Conservation (phyloP, 2,113 vertebrate species). For the Centrocercus urophasianus region DNA sequence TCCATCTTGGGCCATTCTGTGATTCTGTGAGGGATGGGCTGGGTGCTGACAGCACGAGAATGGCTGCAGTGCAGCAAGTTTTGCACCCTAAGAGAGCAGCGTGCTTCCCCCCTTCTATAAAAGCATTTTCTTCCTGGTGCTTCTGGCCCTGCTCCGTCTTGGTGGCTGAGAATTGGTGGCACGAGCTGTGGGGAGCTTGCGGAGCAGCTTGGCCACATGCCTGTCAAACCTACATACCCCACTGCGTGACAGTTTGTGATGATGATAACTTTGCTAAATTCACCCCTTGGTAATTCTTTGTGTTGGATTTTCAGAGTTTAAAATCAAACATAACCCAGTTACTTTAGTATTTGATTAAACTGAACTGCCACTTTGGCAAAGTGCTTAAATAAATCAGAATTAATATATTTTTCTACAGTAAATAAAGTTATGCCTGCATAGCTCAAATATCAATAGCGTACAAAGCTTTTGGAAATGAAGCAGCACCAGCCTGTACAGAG, state of each 20-base stretch:
- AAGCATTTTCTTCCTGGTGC: constrained; percentile 3
- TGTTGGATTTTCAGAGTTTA: constrained; percentile 67
- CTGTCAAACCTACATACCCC: constrained; percentile 7
- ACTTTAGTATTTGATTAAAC: constrained; percentile 72
- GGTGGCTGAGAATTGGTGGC: constrained; percentile 41
- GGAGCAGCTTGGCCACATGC: constrained; percentile 52
- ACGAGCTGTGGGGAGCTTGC: neutral
- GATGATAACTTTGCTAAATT: constrained; percentile 71
- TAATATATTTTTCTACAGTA: constrained; percentile 72
- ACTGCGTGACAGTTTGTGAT: constrained; percentile 71
- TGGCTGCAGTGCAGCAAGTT: neutral
- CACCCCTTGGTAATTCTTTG: constrained; percentile 65
- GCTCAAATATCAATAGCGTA: constrained; percentile 67
- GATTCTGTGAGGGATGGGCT: neutral
- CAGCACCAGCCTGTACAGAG: neutral
- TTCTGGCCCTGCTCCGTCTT: constrained; percentile 53
- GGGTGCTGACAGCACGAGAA: rapidly evolving
- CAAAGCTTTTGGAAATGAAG: constrained; percentile 50
- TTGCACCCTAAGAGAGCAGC: neutral
- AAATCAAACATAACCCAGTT: constrained; percentile 77
- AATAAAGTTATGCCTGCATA: constrained; percentile 70
- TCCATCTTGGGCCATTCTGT: no score
- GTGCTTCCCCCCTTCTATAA: neutral
- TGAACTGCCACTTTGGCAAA: constrained; percentile 68
- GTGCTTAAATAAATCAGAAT: constrained; percentile 78